These are phyloP conservation scores for Bufo gargarizans DNA, from an alignment of 2,113 vertebrate species.

Conservation along the genomic window DNA sequence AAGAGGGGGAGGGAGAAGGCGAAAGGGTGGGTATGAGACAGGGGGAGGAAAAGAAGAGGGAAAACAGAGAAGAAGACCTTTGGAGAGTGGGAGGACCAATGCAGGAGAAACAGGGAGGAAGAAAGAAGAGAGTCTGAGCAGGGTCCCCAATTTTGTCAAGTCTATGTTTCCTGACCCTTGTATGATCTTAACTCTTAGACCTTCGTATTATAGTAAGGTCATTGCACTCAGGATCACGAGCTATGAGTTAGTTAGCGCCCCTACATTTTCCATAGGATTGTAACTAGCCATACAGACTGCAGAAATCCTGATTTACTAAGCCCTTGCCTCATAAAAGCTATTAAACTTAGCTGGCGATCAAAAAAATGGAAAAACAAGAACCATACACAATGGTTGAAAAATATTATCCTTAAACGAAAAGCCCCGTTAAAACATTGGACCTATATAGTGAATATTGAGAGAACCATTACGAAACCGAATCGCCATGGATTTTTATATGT, in stretches of 20 bases:
- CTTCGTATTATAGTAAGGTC: slow-evolving; percentile 37
- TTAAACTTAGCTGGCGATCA: background rate
- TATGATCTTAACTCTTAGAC: background rate
- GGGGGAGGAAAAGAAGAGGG: slow-evolving; percentile 53
- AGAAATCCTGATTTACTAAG: background rate
- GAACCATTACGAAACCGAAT: background rate
- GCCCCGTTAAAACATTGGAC: background rate
- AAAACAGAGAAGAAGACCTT: slow-evolving; percentile 43
- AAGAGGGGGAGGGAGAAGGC: slow-evolving; percentile 39
- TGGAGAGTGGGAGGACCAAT: slow-evolving; percentile 54
- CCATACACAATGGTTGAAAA: background rate
- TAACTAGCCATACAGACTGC: background rate
- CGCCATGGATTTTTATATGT: no score
- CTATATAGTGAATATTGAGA: background rate
- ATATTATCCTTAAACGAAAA: background rate
- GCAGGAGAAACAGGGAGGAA: slow-evolving; percentile 25
- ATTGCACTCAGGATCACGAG: slow-evolving; percentile 3
- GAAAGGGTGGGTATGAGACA: slow-evolving; percentile 50
- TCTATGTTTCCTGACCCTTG: background rate
- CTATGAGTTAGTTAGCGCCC: background rate
- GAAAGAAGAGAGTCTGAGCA: background rate
- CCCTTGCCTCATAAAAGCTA: background rate
- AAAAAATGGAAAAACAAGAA: no score
- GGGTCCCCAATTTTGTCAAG: background rate
- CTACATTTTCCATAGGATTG: no score